These are phyloP conservation scores for Leptarthrus brevirostris DNA, from an alignment of 2,888 invertebrate genomes.

Conservation along the genomic window DNA sequence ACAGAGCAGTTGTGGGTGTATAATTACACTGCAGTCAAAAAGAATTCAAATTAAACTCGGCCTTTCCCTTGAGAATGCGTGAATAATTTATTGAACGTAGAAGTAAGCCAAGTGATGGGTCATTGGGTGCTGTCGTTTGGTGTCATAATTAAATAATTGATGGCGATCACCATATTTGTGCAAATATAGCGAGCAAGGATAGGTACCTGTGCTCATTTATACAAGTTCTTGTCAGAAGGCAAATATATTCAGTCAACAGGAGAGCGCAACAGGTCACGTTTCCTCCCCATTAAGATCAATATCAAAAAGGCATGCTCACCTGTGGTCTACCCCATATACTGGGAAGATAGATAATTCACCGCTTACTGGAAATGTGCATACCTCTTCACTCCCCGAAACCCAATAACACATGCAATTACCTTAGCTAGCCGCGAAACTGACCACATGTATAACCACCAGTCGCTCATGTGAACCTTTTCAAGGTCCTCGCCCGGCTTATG, in stretches of 20 bases:
- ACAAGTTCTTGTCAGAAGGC: not conserved
- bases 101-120: not conserved
- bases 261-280: constrained; percentile 31
- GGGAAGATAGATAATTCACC: not conserved
- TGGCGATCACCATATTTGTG: not conserved
- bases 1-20: not conserved
- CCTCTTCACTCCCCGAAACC: not conserved
- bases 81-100: constrained; percentile 42
- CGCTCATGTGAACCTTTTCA: not conserved
- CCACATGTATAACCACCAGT: not conserved
- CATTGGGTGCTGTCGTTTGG: constrained; percentile 32
- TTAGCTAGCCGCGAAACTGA: not conserved
- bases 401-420: not conserved
- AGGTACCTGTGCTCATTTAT: not conserved
- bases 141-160: constrained; percentile 49
- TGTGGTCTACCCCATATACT: not conserved
- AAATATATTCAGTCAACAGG: not conserved
- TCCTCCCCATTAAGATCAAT: constrained; percentile 19
- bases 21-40: constrained; percentile 23
- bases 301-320: constrained; percentile 10
- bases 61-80: constrained; percentile 49
- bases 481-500: not conserved
- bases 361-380: not conserved
- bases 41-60: constrained; percentile 6
- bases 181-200: constrained; percentile 8